Base-by-base conservation (phyloP, 2,113 vertebrate genomes). In the Atherinomorus stipes region DNA sequence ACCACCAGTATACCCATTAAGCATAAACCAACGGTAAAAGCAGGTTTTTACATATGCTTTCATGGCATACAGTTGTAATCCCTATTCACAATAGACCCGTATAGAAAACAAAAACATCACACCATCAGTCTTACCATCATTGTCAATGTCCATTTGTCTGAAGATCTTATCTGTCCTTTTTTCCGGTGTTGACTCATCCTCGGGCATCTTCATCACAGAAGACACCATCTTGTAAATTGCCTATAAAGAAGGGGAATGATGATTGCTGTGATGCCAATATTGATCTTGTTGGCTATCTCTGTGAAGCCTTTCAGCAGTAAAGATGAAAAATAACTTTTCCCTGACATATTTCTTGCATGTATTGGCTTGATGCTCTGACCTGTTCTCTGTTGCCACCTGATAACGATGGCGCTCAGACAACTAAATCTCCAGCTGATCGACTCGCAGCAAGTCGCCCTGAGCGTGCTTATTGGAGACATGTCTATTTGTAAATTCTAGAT, bases 161-260 rank as follows among this genome's bases (percentile, higher is more conserved):
- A 99, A 99, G 93, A 99, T 99, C 93, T 99, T 99, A 85, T 99
- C 97, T 2, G 98, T 99, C 64, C 97, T 94, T 89, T 99, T 99
- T 91, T 99, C 98, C 0, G 98, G 98, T 4, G 98, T 99, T 0
- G 98, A 98, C 76, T 99, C 97, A 8, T 99, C 98, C 57, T 99
- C 98, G 0, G 98, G 98, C 97, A 99, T 99, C 93, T 97, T 99
- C 97, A 99, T 99, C 90, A 99, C 98, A 0, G 97, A 98, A 4
- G 98, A 99, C 75, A 99, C 97, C 98, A 93, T 95, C 88, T 93
- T 94, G 83, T 95, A 95, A 83, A 94, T 94, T n/a, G 94, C 94
- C 94, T 94, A 45, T 7, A 68, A 53, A 66, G 12, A n/a, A 61
- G 15, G 18, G 42, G 15, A 53, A 47, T 45, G 50, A 40, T 11